Evolutionary conservation across 2,888 invertebrate species (phyloP).

Genomic region (Steinernema scapterisci): DNA sequence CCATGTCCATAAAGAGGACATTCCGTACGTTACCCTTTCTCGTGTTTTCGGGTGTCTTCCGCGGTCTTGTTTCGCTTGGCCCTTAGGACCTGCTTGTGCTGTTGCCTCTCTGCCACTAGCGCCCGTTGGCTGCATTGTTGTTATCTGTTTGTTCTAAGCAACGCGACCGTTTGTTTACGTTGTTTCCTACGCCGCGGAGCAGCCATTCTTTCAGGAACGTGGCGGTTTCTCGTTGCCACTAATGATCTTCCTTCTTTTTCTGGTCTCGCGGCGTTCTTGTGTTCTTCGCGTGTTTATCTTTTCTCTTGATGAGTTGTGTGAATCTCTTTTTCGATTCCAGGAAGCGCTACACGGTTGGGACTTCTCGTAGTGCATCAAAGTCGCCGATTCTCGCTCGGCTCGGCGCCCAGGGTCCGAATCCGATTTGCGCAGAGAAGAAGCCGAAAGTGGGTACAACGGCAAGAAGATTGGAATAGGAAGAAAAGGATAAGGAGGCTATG

Average conservation of each 20-base stretch:
- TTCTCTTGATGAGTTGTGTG: background rate
- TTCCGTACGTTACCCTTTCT: too few species aligned
- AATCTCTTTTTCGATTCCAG: background rate
- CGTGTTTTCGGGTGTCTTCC: too few species aligned
- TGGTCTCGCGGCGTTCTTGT: background rate
- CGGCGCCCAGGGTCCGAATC: conserved; percentile 28
- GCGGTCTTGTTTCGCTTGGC: too few species aligned
- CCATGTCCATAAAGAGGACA: too few species aligned
- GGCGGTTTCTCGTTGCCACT: background rate
- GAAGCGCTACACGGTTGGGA: conserved; percentile 18
- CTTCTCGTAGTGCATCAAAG: background rate
- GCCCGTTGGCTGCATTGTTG: too few species aligned
- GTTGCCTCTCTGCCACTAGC: too few species aligned
- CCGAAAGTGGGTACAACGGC: background rate
- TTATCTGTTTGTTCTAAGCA: too few species aligned
- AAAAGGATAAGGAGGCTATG: background rate
- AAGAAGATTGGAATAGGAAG: too few species aligned
- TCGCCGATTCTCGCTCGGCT: conserved; percentile 27
- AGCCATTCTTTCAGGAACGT: background rate
- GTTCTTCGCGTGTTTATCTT: background rate
- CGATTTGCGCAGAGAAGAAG: conserved; percentile 4
- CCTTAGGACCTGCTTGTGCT: too few species aligned
- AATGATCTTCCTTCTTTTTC: background rate
- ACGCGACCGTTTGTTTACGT: too few species aligned
- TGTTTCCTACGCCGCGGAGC: too few species aligned